phyloP scores from a whole-genome alignment of 2,797 vertebrate genomes.

The Allobates femoralis region DNA sequence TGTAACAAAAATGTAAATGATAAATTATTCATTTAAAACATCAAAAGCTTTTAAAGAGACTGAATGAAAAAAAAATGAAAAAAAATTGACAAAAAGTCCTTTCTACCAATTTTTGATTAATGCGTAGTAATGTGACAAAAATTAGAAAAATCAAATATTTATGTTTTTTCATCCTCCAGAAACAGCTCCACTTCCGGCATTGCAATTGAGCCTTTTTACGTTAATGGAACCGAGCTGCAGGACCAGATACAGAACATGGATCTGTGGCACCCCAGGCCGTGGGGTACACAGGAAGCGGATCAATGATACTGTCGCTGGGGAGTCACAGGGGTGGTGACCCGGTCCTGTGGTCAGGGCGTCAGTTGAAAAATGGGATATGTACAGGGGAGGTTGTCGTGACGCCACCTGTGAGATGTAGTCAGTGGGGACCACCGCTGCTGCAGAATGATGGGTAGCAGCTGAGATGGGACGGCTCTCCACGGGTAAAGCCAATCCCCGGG shows the following conservation, averaged over 20 bases:
- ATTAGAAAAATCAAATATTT: neutral
- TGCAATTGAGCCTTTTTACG: neutral
- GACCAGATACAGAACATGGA: neutral
- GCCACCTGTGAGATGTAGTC: too few relatives aligned
- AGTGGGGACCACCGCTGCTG: too few relatives aligned
- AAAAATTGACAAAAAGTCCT: neutral
- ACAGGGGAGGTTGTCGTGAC: too few relatives aligned
- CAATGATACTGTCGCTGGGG: too few relatives aligned
- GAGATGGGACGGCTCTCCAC: too few relatives aligned
- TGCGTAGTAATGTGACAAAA: neutral
- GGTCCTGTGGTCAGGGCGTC: too few relatives aligned
- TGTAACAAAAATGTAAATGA: constrained; percentile 23
- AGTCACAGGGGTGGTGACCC: too few relatives aligned
- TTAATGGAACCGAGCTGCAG: neutral
- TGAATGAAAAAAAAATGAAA: neutral
- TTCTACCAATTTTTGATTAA: neutral
- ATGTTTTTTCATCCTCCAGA: neutral
- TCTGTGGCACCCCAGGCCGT: too few relatives aligned
- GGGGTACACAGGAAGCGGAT: too few relatives aligned
- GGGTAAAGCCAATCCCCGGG: too few relatives aligned
- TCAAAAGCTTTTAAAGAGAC: constrained; percentile 22
- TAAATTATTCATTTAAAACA: constrained; percentile 57
- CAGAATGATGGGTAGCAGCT: too few relatives aligned
- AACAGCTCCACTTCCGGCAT: neutral
- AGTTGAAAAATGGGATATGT: too few relatives aligned